Evolutionary conservation across 2,888 invertebrate species (phyloP).

Genomic region (Parapristionchus giblindavisi): DNA sequence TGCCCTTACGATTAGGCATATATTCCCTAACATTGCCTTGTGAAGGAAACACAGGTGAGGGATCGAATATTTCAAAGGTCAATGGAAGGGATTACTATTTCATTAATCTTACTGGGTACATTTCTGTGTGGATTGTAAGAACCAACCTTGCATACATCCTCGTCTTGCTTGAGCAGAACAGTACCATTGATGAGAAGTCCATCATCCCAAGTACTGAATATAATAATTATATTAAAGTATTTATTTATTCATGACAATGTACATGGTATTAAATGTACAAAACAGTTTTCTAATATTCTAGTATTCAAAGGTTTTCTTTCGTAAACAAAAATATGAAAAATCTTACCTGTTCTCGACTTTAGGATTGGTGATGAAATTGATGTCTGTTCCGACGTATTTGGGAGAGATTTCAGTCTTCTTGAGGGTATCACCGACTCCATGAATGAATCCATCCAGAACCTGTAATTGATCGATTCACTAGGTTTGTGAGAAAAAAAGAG

Average conservation of each 20-base stretch:
- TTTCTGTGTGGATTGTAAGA: background rate
- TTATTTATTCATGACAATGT: background rate
- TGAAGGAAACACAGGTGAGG: no score
- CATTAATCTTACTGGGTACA: no score
- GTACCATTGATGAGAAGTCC: slow-evolving; percentile 63
- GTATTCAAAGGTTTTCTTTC: no score
- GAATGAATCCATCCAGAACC: slow-evolving; percentile 48
- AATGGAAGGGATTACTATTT: no score
- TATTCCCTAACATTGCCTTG: no score
- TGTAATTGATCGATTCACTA: background rate
- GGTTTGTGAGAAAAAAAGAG: no score
- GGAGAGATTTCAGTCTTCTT: slow-evolving; percentile 55
- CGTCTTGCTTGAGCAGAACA: slow-evolving; percentile 49
- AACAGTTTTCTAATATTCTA: no score
- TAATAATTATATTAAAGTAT: background rate
- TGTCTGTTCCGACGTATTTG: slow-evolving; percentile 56
- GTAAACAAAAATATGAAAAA: background rate
- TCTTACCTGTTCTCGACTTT: slow-evolving; percentile 54
- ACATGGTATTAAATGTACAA: background rate
- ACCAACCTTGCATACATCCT: slow-evolving; percentile 52
- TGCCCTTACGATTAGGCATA: background rate
- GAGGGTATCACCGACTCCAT: slow-evolving; percentile 57
- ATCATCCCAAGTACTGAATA: slow-evolving; percentile 56
- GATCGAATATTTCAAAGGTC: background rate
- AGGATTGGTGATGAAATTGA: slow-evolving; percentile 64